Evolutionary conservation across 2,113 vertebrate species (phyloP).

Genomic region (Arothron firmamentum): DNA sequence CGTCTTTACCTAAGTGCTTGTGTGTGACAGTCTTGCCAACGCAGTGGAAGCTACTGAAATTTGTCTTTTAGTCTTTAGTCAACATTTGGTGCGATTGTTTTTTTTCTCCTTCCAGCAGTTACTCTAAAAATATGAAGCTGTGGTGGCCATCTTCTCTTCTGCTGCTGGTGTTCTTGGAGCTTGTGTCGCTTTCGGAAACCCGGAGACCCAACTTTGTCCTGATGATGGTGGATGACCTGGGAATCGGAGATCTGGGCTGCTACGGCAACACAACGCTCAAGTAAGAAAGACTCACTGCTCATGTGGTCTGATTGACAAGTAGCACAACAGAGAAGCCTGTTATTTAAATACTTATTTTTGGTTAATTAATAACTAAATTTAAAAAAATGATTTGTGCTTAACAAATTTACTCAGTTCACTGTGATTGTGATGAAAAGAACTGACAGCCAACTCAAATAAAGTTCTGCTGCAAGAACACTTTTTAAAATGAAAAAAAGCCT

Average conservation of each 20-base stretch:
- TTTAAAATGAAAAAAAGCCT: too few species aligned
- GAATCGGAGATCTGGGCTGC: constrained; percentile 88
- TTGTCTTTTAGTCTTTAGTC: neutral
- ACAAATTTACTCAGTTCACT: too few species aligned
- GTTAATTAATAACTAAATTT: too few species aligned
- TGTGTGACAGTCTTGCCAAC: too few species aligned
- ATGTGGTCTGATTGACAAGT: neutral
- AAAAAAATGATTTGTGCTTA: too few species aligned
- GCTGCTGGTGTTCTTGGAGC: constrained; percentile 28
- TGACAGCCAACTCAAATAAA: too few species aligned
- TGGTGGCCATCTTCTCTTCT: constrained; percentile 33
- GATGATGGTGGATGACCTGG: constrained; percentile 87
- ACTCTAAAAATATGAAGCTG: constrained; percentile 66
- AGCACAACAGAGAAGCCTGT: neutral
- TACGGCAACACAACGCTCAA: constrained; percentile 86
- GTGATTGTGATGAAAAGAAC: too few species aligned
- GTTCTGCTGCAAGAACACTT: too few species aligned
- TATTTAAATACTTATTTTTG: too few species aligned
- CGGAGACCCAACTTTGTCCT: constrained; percentile 78
- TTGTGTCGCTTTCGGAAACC: constrained; percentile 5
- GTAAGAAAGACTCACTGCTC: constrained; percentile 52
- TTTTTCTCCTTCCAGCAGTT: neutral
- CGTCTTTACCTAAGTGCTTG: too few species aligned
- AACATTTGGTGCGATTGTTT: neutral
- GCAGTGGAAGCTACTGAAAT: neutral